phyloP scores from a whole-genome alignment of 2,797 vertebrate species.

The Coranthus polyacanthus region DNA sequence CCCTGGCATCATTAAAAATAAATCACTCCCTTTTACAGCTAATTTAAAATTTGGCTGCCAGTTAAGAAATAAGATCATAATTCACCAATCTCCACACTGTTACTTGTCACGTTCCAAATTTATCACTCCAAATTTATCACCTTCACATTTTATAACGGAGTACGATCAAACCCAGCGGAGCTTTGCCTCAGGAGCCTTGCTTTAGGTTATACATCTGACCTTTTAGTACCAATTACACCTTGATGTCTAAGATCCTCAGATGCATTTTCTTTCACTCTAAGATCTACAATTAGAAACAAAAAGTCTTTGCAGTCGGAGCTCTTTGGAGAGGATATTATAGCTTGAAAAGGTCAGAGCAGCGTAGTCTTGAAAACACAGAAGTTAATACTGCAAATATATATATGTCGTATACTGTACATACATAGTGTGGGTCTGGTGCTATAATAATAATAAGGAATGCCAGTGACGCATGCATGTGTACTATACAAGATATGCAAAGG shows the following conservation, averaged over 20 bases:
- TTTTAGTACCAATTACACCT: conserved; percentile 1
- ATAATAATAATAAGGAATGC: background rate
- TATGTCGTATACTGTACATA: no score
- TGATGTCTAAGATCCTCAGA: background rate
- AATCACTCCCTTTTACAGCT: background rate
- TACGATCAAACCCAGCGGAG: conserved; percentile 1
- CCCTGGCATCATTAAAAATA: background rate
- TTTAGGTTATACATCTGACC: conserved; percentile 5
- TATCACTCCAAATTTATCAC: conserved; percentile 2
- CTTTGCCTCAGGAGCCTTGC: background rate
- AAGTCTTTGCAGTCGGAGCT: background rate
- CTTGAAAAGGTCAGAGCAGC: background rate
- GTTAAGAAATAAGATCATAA: background rate
- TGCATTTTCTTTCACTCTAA: background rate
- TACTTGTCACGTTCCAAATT: conserved; percentile 1
- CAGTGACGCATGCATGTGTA: background rate
- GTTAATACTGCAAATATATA: no score
- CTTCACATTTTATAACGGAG: background rate
- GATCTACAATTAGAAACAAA: background rate
- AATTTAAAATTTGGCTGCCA: conserved; percentile 1
- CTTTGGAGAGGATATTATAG: background rate
- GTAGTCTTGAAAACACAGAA: no score
- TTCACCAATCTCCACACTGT: background rate
- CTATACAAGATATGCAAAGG: background rate
- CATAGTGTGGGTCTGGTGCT: background rate